Conservation (phyloP, 2,113 vertebrate genomes). For the Burhinus oedicnemus region DNA sequence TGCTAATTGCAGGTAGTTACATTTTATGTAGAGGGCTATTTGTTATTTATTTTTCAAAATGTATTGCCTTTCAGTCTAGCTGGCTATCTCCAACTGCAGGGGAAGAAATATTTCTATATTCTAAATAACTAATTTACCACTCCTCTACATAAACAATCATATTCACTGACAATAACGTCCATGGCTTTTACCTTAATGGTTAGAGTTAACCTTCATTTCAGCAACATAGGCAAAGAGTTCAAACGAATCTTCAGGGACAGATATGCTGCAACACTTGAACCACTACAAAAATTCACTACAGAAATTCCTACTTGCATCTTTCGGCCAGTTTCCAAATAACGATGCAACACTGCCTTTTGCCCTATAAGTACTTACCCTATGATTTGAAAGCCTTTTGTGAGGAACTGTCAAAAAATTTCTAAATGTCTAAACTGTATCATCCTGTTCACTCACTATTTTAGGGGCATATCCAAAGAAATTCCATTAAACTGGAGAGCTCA, state of each 20-base stretch:
- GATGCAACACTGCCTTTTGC: not conserved
- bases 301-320: not conserved
- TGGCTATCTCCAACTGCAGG: not conserved
- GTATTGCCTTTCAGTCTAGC: not conserved
- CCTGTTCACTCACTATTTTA: not conserved
- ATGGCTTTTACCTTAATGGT: not conserved
- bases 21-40: not conserved
- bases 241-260: not conserved
- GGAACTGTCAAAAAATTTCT: not conserved
- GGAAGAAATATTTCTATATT: not conserved
- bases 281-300: not conserved
- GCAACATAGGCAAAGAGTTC: not conserved
- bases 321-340: not conserved
- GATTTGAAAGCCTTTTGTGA: not conserved
- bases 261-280: not conserved
- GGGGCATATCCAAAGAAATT: not conserved
- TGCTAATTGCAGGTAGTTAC: not conserved
- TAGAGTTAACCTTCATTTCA: not conserved
- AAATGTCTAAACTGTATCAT: not conserved
- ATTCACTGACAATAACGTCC: not conserved
- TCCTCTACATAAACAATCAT: not conserved
- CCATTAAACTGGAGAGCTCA: not conserved
- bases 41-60: not conserved
- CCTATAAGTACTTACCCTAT: not conserved
- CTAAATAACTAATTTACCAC: not conserved